Evolutionary conservation across 2,888 invertebrate species (phyloP), one percentile per base, ranked within the genome.

Genomic region (Drosophila anceps): DNA sequence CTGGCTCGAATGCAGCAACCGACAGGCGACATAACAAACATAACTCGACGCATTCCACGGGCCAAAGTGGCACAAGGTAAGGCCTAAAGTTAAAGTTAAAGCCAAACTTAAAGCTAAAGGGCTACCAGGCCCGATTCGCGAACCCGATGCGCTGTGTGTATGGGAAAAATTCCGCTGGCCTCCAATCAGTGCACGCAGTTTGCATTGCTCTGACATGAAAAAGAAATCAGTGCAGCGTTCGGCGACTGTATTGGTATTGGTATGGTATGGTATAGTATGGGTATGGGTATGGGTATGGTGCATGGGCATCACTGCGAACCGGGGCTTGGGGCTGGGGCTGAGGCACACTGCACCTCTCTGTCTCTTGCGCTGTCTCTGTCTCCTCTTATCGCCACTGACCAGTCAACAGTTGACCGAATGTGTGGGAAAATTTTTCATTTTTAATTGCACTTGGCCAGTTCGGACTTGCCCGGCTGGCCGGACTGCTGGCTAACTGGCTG

Each of bases 361-460:
- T 43, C 43, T 65, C 65, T 35, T 18, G 20, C 24, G 12, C 51
- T 60, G 43, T 48, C 53, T 43, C 46, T 68, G 41, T 60, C 66
- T 72, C 64, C 74, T 63, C 79, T 84, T 85, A 85, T 77, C 85
- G 85, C 61, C 73, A 41, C 44, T 69, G 57, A 53, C 67, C 69
- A 69, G 72, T 72, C 76, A 75, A 64, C 79, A 68, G 77, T 70
- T 77, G 75, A 77, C 79, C 79, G 61, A 78, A 82, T 84, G 88
- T 90, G 91, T 91, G 91, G 91, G 91, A 91, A 91, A 90, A 91
- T 91, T 91, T 91, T 87, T 91, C 91, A 91, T 84, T 91, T 91
- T 91, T 91, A 91, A 91, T 91, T 91, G 91, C 90, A 81, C 76
- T 76, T 63, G 71, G 64, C 41, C 12, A 44, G 53, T 54, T 55